A percentile compares a stretch with the other conserved stretches of the same genome.
These are phyloP conservation scores for Sinella curviseta DNA, from an alignment of 1,140 invertebrate genomes.

Conservation along the genomic window DNA sequence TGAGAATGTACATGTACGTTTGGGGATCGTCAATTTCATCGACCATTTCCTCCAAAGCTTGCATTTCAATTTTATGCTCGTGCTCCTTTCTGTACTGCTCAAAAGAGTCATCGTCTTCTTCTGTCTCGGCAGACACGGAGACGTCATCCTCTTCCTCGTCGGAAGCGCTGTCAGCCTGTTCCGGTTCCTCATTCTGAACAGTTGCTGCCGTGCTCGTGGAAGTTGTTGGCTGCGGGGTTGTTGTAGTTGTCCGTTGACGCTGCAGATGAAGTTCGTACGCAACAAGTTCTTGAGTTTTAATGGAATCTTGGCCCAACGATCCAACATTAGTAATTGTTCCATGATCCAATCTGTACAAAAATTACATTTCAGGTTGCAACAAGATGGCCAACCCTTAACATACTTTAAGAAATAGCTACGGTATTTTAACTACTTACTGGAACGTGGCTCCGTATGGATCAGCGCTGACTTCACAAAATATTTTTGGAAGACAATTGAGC, in stretches of 20 bases:
- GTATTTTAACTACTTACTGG: background rate
- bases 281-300: background rate
- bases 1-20: background rate
- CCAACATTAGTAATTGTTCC: background rate
- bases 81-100: background rate
- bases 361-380: background rate
- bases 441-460: slow-evolving; percentile 8
- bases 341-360: background rate
- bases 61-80: slow-evolving; percentile 6
- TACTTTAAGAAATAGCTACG: background rate
- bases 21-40: slow-evolving; percentile 2
- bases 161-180: background rate
- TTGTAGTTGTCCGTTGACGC: background rate
- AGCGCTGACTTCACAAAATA: slow-evolving; percentile 38
- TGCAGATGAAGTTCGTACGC: background rate
- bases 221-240: background rate
- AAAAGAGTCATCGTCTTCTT: background rate
- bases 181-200: background rate
- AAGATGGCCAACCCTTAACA: background rate
- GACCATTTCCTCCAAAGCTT: background rate
- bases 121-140: background rate
- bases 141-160: background rate
- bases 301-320: background rate
- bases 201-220: background rate
- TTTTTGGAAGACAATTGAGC: slow-evolving; percentile 35